Evolutionary conservation across 2,797 vertebrate genomes (phyloP), one percentile per base, ranked within the genome.

Genomic region (Anabacerthia variegaticeps): DNA sequence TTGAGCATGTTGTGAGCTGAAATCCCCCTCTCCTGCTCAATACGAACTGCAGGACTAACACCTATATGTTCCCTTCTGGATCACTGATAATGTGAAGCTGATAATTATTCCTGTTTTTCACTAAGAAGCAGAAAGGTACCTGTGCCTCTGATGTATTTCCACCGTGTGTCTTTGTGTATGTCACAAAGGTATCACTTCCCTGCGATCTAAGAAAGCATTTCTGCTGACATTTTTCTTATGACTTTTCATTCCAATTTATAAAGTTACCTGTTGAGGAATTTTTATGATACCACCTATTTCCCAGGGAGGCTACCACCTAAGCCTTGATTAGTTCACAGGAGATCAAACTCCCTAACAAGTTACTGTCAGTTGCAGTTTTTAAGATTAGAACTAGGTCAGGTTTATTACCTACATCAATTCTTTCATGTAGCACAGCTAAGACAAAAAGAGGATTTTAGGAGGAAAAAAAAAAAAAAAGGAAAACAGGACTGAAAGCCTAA

Each of bases 241-340:
- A 63, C 37, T 90, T 97, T 94, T 96, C 80, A 89, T 96, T 93
- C 88, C 94, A 96, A 95, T 96, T 96, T 97, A 91, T 71, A 63
- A 94, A 92, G 91, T 93, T 96, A 96, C 76, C 95, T 72, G 43
- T 95, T 82, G 68, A 95, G 96, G 96, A 87, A 63, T 77, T 96
- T 93, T 96, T 90, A 96, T 77, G 71, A 73, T 85, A 92, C 46
- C 39, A 80, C 67, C 82, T 79, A 51, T 71, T 96, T 96, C 91
- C 95, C 94, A 88, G 71, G 89, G 92, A 93, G 92, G 81, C 95
- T 94, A 96, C 69, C 92, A 91, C 76, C 65, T 88, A 91, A 97
- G 93, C 81, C 80, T 96, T 97, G 95, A 97, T 97, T 95, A 97
- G 95, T 95, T 97, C 95, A 96, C 96, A 94, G 78, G 96, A 98